These are phyloP conservation scores for Spinibarbus caldwelli DNA, from an alignment of 2,797 vertebrate species.

Conservation along the genomic window DNA sequence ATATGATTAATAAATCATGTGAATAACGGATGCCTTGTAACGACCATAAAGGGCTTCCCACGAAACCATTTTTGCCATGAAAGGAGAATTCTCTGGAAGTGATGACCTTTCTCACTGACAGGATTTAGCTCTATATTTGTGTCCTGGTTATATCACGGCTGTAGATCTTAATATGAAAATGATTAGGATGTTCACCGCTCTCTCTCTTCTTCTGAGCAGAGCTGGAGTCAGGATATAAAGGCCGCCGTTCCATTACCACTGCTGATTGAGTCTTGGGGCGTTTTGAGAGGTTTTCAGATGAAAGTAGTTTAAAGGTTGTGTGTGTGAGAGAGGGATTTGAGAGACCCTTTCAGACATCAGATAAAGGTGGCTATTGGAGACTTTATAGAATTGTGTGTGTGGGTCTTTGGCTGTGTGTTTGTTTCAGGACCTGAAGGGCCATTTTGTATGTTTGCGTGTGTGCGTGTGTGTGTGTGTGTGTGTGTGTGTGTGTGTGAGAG, in stretches of 20 bases:
- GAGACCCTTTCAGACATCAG: conserved; percentile 22
- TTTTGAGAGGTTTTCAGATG: conserved; percentile 57
- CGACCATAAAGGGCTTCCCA: not conserved
- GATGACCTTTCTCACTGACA: conserved; percentile 14
- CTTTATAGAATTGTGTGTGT: not conserved
- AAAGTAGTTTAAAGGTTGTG: conserved; percentile 70
- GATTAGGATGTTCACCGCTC: conserved; percentile 12
- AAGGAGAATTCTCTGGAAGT: conserved; percentile 14
- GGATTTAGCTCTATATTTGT: conserved; percentile 8
- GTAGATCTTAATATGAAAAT: conserved; percentile 42
- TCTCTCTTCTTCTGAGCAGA: conserved; percentile 27
- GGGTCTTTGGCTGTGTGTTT: not conserved
- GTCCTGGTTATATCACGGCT: conserved; percentile 19
- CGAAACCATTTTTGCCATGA: not conserved
- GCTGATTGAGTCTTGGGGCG: conserved; percentile 67
- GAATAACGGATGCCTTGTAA: not conserved
- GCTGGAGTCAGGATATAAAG: conserved; percentile 54
- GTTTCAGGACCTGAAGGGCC: not conserved
- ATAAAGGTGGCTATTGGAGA: conserved; percentile 47
- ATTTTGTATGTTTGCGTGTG: not conserved
- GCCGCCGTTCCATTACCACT: conserved; percentile 63
- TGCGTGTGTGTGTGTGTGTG: not conserved
- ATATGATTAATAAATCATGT: conserved; percentile 19
- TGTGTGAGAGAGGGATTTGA: conserved; percentile 58
- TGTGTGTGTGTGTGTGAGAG: not conserved